A percentile compares a stretch with the other conserved stretches of the same genome.
phyloP scores from a whole-genome alignment of 2,797 vertebrate genomes.

The Zalophus californianus region DNA sequence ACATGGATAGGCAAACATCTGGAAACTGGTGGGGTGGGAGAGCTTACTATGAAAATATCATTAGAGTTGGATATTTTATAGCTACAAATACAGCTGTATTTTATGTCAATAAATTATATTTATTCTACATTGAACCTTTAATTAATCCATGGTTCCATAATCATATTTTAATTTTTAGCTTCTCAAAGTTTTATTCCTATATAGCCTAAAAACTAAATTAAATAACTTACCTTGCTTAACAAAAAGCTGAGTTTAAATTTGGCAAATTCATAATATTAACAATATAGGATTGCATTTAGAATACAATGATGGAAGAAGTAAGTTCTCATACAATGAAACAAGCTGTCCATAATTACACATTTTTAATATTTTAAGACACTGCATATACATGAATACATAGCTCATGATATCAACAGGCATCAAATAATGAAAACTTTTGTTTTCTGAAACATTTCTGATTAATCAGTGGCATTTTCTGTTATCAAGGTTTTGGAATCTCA shows the following conservation, averaged over 20 bases:
- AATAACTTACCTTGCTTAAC: neutral
- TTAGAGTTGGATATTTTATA: neutral
- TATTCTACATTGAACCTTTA: neutral
- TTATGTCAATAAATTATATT: neutral
- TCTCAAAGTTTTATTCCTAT: neutral
- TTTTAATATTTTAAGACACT: neutral
- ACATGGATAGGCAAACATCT: neutral
- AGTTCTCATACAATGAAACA: neutral
- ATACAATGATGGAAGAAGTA: neutral
- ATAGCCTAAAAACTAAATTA: neutral
- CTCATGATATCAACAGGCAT: neutral
- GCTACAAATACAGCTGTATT: neutral
- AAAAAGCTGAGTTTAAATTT: neutral
- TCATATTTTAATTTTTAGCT: neutral
- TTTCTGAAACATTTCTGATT: neutral
- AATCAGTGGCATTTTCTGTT: neutral
- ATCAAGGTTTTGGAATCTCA: neutral
- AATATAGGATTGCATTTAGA: neutral
- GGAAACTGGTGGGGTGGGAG: neutral
- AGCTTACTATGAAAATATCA: neutral
- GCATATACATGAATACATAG: neutral
- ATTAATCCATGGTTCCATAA: neutral
- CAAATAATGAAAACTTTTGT: neutral
- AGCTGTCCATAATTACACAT: neutral
- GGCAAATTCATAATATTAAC: neutral